phyloP scores from a whole-genome alignment of 2,797 vertebrate species.

The Aeoliscus strigatus region DNA sequence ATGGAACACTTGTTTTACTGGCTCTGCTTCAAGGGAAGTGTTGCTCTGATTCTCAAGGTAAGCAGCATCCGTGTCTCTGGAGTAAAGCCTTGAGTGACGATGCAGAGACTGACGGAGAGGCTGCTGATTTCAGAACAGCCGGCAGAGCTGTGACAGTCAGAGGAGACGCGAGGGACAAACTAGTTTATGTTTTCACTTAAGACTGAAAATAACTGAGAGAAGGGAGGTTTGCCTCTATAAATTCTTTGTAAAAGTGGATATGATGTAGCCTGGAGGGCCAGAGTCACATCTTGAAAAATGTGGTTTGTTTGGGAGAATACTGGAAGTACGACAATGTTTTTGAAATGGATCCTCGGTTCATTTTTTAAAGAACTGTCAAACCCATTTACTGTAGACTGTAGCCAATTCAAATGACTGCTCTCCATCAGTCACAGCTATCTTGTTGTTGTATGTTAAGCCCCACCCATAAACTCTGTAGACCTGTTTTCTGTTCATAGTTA shows the following conservation, averaged over 20 bases:
- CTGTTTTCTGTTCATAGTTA: too few relatives aligned
- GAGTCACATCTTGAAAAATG: too few relatives aligned
- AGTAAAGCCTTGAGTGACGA: constrained; percentile 15
- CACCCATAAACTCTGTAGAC: too few relatives aligned
- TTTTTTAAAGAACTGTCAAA: too few relatives aligned
- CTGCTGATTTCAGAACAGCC: constrained; percentile 9
- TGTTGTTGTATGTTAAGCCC: too few relatives aligned
- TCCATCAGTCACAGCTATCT: too few relatives aligned
- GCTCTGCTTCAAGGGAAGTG: constrained; percentile 20
- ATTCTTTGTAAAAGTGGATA: background rate
- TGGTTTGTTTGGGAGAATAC: too few relatives aligned
- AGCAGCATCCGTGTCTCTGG: constrained; percentile 10
- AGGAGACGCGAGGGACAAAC: constrained; percentile 4
- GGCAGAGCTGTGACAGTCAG: constrained; percentile 1
- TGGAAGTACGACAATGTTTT: too few relatives aligned
- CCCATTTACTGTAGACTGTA: too few relatives aligned
- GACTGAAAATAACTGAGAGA: background rate
- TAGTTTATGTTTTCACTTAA: constrained; percentile 5
- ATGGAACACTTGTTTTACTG: constrained; percentile 10
- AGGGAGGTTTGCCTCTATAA: background rate
- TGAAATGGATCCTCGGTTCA: too few relatives aligned
- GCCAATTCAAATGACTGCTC: too few relatives aligned
- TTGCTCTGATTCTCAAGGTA: constrained; percentile 20
- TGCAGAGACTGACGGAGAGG: constrained; percentile 16
- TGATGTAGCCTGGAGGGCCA: too few relatives aligned